Evolutionary conservation across 1,140 invertebrate species (phyloP).

Genomic region (Daktulosphaira vitifoliae): DNA sequence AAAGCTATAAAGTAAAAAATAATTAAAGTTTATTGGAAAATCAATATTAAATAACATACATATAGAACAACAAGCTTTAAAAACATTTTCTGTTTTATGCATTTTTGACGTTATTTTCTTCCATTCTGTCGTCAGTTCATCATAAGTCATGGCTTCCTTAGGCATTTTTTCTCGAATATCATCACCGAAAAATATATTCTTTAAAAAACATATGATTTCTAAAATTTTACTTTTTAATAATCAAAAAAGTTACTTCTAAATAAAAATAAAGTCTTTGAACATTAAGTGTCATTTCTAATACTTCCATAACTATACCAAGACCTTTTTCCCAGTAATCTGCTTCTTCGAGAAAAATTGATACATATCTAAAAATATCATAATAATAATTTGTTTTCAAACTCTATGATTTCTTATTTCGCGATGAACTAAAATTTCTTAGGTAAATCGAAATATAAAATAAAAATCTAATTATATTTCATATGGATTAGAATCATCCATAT

Average conservation of each 20-base stretch:
- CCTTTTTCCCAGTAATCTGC: conserved; percentile 10
- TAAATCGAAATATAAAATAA: too few relatives aligned
- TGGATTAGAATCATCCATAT: too few relatives aligned
- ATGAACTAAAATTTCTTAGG: too few relatives aligned
- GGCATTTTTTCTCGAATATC: conserved; percentile 76
- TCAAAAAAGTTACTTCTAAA: background rate
- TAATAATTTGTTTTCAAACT: too few relatives aligned
- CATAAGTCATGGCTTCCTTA: conserved; percentile 64
- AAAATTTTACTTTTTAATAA: background rate
- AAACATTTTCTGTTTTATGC: conserved; percentile 39
- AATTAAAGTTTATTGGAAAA: background rate
- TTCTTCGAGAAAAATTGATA: conserved; percentile 11
- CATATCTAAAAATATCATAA: background rate
- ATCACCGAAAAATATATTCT: conserved; percentile 72
- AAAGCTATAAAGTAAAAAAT: background rate
- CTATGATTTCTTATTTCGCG: too few relatives aligned
- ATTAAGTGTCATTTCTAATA: conserved; percentile 9
- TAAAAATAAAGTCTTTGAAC: conserved; percentile 4
- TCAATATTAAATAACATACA: background rate
- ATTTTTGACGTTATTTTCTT: conserved; percentile 56
- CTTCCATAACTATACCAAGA: conserved; percentile 1
- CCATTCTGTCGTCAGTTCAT: conserved; percentile 60
- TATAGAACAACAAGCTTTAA: conserved; percentile 37
- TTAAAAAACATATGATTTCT: background rate
- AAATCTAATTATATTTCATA: too few relatives aligned